phyloP scores from a whole-genome alignment of 2,797 vertebrate genomes.

The Halcyon chelicuti region DNA sequence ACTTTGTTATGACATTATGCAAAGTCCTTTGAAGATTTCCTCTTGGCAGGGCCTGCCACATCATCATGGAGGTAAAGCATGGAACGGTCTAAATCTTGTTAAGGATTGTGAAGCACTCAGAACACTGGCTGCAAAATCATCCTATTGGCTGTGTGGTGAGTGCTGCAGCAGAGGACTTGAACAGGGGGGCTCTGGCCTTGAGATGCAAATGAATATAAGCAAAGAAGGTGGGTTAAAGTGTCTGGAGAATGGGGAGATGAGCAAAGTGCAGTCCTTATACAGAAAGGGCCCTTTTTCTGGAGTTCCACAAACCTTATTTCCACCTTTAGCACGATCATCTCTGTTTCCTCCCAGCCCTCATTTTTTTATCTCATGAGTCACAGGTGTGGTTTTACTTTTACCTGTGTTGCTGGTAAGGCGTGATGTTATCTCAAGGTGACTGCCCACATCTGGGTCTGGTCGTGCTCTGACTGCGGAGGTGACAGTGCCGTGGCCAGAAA shows the following conservation, averaged over 20 bases:
- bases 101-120: background rate
- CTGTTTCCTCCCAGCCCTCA: background rate
- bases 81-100: background rate
- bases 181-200: background rate
- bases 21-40: slow-evolving; percentile 23
- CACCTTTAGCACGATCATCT: background rate
- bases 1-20: background rate
- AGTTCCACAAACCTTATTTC: background rate
- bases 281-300: background rate
- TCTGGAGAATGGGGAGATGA: background rate
- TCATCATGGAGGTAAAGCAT: background rate
- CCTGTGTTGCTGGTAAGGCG: background rate
- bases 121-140: background rate
- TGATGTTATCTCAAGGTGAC: background rate
- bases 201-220: background rate
- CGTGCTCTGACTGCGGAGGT: background rate
- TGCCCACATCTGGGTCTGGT: background rate
- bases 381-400: background rate
- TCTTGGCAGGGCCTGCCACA: background rate
- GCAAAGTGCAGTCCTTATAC: background rate
- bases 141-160: background rate
- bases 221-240: background rate
- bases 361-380: background rate
- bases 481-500: background rate
- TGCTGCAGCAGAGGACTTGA: background rate